Conservation (phyloP, 2,797 vertebrate species). For the Steatocranus sp. region DNA sequence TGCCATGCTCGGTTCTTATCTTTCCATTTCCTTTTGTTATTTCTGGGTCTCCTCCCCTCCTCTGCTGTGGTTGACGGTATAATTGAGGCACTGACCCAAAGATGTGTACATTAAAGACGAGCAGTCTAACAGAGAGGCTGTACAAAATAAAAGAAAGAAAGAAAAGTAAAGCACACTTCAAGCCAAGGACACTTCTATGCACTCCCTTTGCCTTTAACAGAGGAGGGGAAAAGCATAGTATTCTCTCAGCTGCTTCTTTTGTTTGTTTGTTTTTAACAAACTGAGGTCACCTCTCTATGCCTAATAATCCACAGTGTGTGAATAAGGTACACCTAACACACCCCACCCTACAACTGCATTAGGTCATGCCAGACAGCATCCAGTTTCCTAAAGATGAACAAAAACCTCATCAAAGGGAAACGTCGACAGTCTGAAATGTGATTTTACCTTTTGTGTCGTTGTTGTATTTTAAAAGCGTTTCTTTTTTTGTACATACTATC, state of each 20-base stretch:
- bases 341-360: slow-evolving; percentile 18
- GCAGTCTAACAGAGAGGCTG: slow-evolving; percentile 21
- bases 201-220: slow-evolving; percentile 51
- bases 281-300: slow-evolving; percentile 28
- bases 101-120: slow-evolving; percentile 44
- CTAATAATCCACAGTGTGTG: slow-evolving; percentile 41
- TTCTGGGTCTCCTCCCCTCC: slow-evolving; percentile 30
- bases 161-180: slow-evolving; percentile 52
- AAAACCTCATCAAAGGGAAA: slow-evolving; percentile 18
- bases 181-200: slow-evolving; percentile 68
- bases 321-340: slow-evolving; percentile 60
- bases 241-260: slow-evolving; percentile 43
- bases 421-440: slow-evolving; percentile 46
- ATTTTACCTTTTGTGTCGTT: slow-evolving; percentile 47
- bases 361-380: slow-evolving; percentile 30
- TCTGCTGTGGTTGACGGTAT: slow-evolving; percentile 17
- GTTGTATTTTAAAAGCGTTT: slow-evolving; percentile 65
- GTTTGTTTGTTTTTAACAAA: not conserved
- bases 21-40: slow-evolving; percentile 27
- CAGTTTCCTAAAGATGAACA: slow-evolving; percentile 21
- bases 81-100: slow-evolving; percentile 59
- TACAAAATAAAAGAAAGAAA: not conserved
- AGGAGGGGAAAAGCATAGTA: slow-evolving; percentile 24
- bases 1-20: slow-evolving; percentile 54
- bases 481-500: slow-evolving; percentile 81